Evolutionary conservation across 1,140 invertebrate genomes (phyloP).

Genomic region (Nasonia vitripennis): DNA sequence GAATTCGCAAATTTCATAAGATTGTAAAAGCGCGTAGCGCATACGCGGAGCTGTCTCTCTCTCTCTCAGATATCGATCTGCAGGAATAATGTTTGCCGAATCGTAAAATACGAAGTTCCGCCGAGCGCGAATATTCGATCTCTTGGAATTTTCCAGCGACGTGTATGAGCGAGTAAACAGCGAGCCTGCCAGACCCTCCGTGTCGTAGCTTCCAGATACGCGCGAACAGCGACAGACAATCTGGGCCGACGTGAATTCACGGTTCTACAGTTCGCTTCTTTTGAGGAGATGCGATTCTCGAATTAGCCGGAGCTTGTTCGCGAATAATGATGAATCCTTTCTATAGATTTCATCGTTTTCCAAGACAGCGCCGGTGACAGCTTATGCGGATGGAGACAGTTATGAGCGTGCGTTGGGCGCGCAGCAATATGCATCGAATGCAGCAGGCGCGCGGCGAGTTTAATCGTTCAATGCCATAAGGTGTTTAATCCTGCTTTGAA

Average conservation of each 20-base stretch:
- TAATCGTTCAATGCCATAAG: conserved; percentile 28
- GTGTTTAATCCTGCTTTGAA: conserved; percentile 29
- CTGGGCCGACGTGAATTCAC: neutral
- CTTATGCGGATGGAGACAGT: neutral
- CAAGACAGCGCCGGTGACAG: no score
- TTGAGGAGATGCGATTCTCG: no score
- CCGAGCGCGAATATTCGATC: neutral
- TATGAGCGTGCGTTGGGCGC: neutral
- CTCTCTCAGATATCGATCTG: neutral
- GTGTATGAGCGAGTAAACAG: neutral
- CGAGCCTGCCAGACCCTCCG: neutral
- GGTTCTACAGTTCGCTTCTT: no score
- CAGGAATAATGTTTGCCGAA: conserved; percentile 2
- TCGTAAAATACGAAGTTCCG: neutral
- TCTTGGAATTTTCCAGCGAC: neutral
- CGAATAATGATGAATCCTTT: no score
- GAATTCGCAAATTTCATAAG: neutral
- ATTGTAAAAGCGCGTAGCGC: neutral
- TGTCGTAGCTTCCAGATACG: no score
- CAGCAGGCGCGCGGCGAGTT: neutral
- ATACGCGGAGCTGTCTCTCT: neutral
- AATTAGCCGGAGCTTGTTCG: no score
- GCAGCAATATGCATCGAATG: neutral
- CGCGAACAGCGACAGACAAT: neutral
- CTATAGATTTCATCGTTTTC: no score